Evolutionary conservation across 2,113 vertebrate species (phyloP), one percentile per base, ranked within the genome.

Genomic region (Sceloporus tristichus): DNA sequence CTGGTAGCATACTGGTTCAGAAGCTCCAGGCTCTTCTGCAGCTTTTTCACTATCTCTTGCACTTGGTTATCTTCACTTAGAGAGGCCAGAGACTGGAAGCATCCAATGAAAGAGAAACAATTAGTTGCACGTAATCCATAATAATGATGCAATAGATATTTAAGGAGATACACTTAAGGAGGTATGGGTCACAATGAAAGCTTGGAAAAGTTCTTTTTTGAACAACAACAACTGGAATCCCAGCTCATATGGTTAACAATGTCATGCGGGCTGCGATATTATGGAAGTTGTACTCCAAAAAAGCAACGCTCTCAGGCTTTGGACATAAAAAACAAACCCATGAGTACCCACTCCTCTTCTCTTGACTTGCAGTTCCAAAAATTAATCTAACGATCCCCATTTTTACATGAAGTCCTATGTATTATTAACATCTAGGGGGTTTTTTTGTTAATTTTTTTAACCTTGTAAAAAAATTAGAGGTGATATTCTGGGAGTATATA

Each of bases 41-140:
- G 92, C 86, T 98, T 98, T 94, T 97, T 97, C 86, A 99, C 98
- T 76, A 98, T 98, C 85, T 99, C 98, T 92, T 98, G 97, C 0
- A 98, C 98, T 92, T 98, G 98, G 88, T 96, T 98, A 77, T 99
- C 98, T 53, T 98, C 98, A 94, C 98, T 99, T 84, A 99, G 93
- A 82, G 98, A 97, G 23, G 86, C 95, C 91, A 99, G 94, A 27
- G 97, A 97, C 99, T 99, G 92, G 23, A 14, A 0, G 75, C n/a
- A 66, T 70, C 0, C 5, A 81, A 11, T n/a, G 42, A 34, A 53
- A 59, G 40, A 6, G n/a, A 56, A 14, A 92, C 42, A 5, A 42
- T 5, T 38, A 1, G 5, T 23, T 29, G 2, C 1, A 7, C 81
- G 29, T 25, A 38, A 23, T 1, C 70, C 40, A 34, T 11, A 62